Conservation (phyloP, 2,888 invertebrate species). For the Synergus japonicus region DNA sequence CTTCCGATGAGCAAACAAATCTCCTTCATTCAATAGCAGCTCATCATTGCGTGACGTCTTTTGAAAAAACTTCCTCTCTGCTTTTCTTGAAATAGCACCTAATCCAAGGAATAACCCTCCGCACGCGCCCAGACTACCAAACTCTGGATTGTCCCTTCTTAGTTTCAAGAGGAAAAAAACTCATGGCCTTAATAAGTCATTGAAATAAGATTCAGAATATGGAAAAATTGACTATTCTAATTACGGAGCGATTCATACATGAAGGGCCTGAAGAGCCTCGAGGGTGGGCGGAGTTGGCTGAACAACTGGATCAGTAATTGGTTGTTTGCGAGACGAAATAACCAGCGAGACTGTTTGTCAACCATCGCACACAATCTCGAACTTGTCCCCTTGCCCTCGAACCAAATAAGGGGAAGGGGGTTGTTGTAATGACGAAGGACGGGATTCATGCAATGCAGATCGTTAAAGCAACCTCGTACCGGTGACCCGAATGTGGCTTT, state of each 20-base stretch:
- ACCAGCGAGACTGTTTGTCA: slow-evolving; percentile 56
- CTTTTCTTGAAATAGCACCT: neutral
- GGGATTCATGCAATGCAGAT: slow-evolving; percentile 66
- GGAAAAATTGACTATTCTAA: neutral
- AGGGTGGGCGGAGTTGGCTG: slow-evolving; percentile 12
- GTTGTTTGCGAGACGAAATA: slow-evolving; percentile 65
- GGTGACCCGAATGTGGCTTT: slow-evolving; percentile 66
- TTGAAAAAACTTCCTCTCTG: neutral
- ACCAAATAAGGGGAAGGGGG: slow-evolving; percentile 44
- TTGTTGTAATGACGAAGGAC: slow-evolving; percentile 41
- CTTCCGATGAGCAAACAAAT: neutral
- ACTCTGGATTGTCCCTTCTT: neutral
- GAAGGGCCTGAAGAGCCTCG: neutral
- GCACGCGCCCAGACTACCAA: neutral
- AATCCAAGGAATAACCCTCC: neutral
- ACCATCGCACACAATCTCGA: slow-evolving; percentile 52
- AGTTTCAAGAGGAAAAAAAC: slow-evolving; percentile 6
- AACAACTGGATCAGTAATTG: slow-evolving; percentile 52
- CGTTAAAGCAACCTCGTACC: slow-evolving; percentile 63
- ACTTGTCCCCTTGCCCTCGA: slow-evolving; percentile 46
- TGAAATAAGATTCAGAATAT: neutral
- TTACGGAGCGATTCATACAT: neutral
- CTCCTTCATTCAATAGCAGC: neutral
- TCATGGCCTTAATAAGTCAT: neutral
- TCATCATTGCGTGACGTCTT: neutral